Percentiles rank a stretch among this genome's conserved stretches.
Evolutionary conservation across 2,113 vertebrate genomes (phyloP).

Genomic region (Dipodomys stephensi): DNA sequence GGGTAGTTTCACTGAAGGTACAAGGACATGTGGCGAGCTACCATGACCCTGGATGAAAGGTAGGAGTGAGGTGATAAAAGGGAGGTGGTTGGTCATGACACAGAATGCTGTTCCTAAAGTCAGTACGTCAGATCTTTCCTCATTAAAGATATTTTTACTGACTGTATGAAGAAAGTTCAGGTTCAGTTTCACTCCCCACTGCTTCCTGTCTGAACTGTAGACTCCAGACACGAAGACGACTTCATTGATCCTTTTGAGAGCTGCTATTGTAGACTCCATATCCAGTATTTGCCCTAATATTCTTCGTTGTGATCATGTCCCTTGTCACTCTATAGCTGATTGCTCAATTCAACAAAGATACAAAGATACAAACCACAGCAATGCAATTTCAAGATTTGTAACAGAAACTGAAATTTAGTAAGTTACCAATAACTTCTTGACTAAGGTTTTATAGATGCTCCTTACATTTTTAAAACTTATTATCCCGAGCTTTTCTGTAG

Average conservation of each 20-base stretch:
- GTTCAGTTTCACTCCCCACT: not conserved
- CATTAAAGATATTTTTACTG: not conserved
- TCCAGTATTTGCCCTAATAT: not conserved
- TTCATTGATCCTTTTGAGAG: not conserved
- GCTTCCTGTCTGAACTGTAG: not conserved
- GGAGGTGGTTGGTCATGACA: no score
- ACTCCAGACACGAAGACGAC: not conserved
- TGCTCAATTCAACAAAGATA: not conserved
- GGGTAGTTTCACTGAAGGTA: not conserved
- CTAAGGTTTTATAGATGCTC: not conserved
- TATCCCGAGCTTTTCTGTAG: no score
- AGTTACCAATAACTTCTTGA: not conserved
- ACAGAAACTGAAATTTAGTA: no score
- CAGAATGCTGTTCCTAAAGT: not conserved
- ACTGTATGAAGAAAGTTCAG: not conserved
- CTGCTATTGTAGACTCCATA: not conserved
- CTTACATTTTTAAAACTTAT: not conserved
- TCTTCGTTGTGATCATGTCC: not conserved
- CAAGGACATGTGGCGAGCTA: not conserved
- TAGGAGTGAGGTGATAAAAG: not conserved
- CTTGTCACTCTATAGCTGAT: not conserved
- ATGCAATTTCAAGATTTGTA: not conserved
- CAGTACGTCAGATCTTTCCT: not conserved
- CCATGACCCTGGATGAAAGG: not conserved
- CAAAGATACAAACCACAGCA: not conserved